A percentile compares a stretch with the other conserved stretches of the same genome.
phyloP scores from a whole-genome alignment of 2,888 invertebrate species.

The Mellilla xanthometata region DNA sequence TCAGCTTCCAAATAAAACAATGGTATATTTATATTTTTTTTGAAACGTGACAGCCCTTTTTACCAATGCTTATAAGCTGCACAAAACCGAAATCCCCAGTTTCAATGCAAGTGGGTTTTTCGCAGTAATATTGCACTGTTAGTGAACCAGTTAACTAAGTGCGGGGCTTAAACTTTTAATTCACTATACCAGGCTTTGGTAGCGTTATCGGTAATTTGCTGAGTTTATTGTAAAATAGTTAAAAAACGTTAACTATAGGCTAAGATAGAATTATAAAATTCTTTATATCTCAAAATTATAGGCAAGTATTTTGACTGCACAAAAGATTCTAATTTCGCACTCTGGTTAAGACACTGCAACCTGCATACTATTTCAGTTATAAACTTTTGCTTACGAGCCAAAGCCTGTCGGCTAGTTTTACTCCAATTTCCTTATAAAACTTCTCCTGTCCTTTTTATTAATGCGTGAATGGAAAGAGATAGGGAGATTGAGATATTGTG shows the following conservation, averaged over 20 bases:
- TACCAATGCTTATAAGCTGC: slow-evolving; percentile 5
- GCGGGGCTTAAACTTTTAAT: slow-evolving; percentile 4
- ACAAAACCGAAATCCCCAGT: slow-evolving; percentile 6
- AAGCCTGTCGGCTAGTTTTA: slow-evolving; percentile 33
- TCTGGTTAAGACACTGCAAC: slow-evolving; percentile 46
- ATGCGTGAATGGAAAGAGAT: not conserved
- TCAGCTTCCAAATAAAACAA: too few relatives aligned
- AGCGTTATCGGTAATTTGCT: too few relatives aligned
- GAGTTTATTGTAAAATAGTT: too few relatives aligned
- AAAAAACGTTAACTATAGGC: too few relatives aligned
- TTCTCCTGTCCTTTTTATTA: slow-evolving; percentile 22
- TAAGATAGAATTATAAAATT: too few relatives aligned
- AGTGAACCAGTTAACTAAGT: slow-evolving; percentile 10
- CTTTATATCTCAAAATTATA: too few relatives aligned
- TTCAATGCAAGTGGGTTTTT: slow-evolving; percentile 6
- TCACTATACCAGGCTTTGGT: not conserved
- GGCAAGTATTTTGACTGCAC: too few relatives aligned
- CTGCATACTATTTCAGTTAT: slow-evolving; percentile 39
- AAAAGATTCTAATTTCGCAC: slow-evolving; percentile 11
- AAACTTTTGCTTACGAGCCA: slow-evolving; percentile 47
- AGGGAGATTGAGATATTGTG: not conserved
- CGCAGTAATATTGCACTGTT: slow-evolving; percentile 2
- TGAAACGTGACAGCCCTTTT: slow-evolving; percentile 4
- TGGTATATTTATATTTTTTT: too few relatives aligned
- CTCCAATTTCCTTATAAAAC: slow-evolving; percentile 32